Conservation (phyloP, 2,797 vertebrate species). For the Notolepis coatsorum region DNA sequence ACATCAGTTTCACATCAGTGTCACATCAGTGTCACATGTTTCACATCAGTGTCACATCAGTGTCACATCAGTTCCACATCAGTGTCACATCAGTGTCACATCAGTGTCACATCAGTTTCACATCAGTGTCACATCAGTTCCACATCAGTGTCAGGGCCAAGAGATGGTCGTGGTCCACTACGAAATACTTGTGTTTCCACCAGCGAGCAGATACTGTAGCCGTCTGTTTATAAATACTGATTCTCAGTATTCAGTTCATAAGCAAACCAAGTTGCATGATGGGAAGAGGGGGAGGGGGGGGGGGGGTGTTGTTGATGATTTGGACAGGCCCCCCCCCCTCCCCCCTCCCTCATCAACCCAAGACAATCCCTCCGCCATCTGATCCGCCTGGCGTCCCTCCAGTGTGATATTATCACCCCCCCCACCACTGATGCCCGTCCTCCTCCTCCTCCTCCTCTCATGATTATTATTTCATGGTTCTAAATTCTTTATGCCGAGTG, state of each 20-base stretch:
- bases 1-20: too few species aligned
- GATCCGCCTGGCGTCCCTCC: slow-evolving; percentile 68
- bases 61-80: too few species aligned
- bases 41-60: too few species aligned
- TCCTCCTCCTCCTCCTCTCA: slow-evolving; percentile 57
- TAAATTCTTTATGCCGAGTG: slow-evolving; percentile 78
- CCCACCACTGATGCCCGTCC: slow-evolving; percentile 39
- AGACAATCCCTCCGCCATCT: slow-evolving; percentile 69
- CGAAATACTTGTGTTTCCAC: too few species aligned
- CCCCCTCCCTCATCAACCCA: slow-evolving; percentile 32
- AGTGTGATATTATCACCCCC: slow-evolving; percentile 37
- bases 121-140: too few species aligned
- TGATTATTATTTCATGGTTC: slow-evolving; percentile 79
- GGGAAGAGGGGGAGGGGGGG: slow-evolving; percentile 16
- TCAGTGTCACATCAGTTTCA: too few species aligned
- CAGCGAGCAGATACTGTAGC: background rate
- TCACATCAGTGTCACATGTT: too few species aligned
- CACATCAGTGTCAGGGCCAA: too few species aligned
- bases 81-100: too few species aligned
- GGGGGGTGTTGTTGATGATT: background rate
- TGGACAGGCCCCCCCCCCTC: slow-evolving; percentile 14
- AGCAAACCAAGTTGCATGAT: slow-evolving; percentile 55
- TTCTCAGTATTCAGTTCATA: slow-evolving; percentile 37
- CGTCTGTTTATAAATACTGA: slow-evolving; percentile 33
- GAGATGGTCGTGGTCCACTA: background rate